These are phyloP conservation scores for Zoanthus gigantus DNA, from an alignment of 92 coral and sea anemone species.

Conservation along the genomic window DNA sequence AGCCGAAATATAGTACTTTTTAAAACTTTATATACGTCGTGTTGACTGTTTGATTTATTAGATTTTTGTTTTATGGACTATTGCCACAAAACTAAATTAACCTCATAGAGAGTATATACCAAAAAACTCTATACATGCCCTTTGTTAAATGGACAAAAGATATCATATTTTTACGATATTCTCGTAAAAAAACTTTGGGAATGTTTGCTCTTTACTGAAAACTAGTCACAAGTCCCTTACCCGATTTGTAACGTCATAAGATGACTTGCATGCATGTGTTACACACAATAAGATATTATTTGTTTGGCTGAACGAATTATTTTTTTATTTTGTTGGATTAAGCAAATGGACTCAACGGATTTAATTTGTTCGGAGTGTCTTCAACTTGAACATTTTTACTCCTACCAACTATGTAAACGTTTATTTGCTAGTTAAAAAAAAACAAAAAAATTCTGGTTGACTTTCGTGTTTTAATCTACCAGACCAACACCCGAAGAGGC, in stretches of 20 bases:
- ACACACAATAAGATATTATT: not conserved
- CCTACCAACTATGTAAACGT: too few relatives aligned
- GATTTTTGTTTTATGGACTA: too few relatives aligned
- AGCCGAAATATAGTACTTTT: too few relatives aligned
- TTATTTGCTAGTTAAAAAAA: too few relatives aligned
- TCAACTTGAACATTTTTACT: too few relatives aligned
- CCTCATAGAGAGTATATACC: too few relatives aligned
- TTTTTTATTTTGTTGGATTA: not conserved
- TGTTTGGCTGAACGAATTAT: not conserved
- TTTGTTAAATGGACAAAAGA: not conserved
- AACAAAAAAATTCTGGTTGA: too few relatives aligned
- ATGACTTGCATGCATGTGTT: not conserved
- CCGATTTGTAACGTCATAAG: not conserved
- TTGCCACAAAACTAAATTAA: too few relatives aligned
- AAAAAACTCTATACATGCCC: not conserved
- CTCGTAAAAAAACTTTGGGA: not conserved
- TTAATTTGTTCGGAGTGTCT: not conserved
- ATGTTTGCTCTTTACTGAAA: not conserved
- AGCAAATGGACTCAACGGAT: not conserved
- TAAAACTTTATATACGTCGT: too few relatives aligned
- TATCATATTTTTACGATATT: not conserved
- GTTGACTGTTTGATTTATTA: too few relatives aligned
- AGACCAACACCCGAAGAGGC: conserved; percentile 95
- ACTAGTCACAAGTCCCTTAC: not conserved
- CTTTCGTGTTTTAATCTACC: not conserved